Conservation (phyloP, 2,888 invertebrate species). For the Aleiodes alternator region DNA sequence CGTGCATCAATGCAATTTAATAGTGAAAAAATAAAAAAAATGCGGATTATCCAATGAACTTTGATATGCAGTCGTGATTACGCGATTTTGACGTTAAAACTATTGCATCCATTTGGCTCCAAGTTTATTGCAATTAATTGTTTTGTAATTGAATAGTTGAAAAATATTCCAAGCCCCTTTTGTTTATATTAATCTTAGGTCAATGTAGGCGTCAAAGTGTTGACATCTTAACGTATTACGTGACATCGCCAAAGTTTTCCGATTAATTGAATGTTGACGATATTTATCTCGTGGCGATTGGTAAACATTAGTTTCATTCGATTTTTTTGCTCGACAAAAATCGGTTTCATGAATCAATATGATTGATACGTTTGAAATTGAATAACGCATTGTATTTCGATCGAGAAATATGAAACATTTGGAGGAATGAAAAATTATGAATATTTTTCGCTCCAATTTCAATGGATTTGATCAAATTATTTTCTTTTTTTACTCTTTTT, state of each 20-base stretch:
- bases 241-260: not conserved
- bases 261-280: not conserved
- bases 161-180: not conserved
- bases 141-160: not conserved
- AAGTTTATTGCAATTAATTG: not conserved
- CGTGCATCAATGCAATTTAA: not conserved
- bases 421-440: no score
- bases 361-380: no score
- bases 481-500: no score
- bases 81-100: slow-evolving; percentile 20
- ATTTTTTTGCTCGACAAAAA: no score
- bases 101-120: slow-evolving; percentile 9
- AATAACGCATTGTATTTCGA: no score
- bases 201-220: slow-evolving; percentile 11
- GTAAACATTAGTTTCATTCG: no score
- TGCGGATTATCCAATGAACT: slow-evolving; percentile 8
- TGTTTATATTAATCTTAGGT: slow-evolving; percentile 19
- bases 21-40: slow-evolving; percentile 12
- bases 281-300: no score
- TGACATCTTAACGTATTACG: not conserved
- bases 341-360: no score
- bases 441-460: no score
- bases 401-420: no score
- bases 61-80: slow-evolving; percentile 22
- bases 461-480: no score